phyloP scores from a whole-genome alignment of 2,113 vertebrate genomes.

The Lagopus muta region DNA sequence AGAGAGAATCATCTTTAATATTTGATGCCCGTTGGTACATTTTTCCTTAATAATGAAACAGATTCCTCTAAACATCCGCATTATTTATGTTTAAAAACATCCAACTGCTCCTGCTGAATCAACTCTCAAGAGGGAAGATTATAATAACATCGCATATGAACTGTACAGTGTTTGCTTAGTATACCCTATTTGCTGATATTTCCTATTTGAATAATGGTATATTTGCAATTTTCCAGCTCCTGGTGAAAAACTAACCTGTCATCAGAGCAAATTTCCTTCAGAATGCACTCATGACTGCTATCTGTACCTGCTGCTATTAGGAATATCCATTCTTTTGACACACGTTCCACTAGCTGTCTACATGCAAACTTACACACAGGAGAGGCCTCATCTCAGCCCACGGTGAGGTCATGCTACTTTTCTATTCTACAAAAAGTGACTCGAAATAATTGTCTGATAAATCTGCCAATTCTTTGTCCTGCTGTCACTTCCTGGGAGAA shows the following conservation, averaged over 20 bases:
- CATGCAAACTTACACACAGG: not conserved
- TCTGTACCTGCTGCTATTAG: not conserved
- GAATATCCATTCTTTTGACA: not conserved
- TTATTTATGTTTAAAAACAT: not conserved
- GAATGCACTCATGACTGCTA: not conserved
- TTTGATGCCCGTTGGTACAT: not conserved
- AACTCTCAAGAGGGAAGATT: slow-evolving; percentile 6
- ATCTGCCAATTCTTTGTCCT: not conserved
- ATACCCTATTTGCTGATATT: slow-evolving; percentile 34
- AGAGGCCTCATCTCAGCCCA: not conserved
- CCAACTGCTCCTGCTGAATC: not conserved
- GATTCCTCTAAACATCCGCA: not conserved
- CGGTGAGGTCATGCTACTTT: not conserved
- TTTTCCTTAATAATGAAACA: slow-evolving; percentile 7
- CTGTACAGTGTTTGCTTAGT: slow-evolving; percentile 13
- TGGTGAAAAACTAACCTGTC: slow-evolving; percentile 52
- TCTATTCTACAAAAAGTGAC: not conserved
- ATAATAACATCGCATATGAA: slow-evolving; percentile 12
- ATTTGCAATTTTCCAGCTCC: slow-evolving; percentile 45
- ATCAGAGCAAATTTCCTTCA: slow-evolving; percentile 29
- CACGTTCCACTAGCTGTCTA: not conserved
- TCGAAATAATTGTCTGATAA: slow-evolving; percentile 5
- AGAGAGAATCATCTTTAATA: slow-evolving; percentile 43
- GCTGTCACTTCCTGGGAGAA: slow-evolving; percentile 12
- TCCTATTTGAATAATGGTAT: slow-evolving; percentile 52